Evolutionary conservation across 2,113 vertebrate species (phyloP).

Genomic region (Cyanoderma ruficeps): DNA sequence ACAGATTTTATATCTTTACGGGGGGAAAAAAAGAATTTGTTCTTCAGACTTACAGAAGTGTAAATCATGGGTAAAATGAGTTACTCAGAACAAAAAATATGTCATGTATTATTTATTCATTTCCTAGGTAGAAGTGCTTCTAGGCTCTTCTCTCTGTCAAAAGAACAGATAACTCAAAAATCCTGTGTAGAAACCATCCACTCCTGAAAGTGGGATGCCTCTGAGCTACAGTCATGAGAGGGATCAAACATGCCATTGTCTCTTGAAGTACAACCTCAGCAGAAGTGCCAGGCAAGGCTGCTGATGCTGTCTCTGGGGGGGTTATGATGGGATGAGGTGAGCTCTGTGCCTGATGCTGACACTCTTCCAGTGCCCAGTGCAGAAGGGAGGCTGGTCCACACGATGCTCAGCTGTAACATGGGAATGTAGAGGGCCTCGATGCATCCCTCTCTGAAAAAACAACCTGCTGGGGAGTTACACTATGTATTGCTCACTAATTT

Average conservation of each 20-base stretch:
- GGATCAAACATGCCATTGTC: neutral
- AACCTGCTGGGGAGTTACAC: neutral
- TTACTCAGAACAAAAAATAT: neutral
- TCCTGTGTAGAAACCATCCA: neutral
- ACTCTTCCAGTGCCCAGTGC: neutral
- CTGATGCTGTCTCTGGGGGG: neutral
- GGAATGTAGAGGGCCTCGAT: neutral
- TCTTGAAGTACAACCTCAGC: neutral
- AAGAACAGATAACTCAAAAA: neutral
- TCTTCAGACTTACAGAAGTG: neutral
- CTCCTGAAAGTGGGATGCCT: neutral
- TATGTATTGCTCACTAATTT: neutral
- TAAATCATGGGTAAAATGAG: neutral
- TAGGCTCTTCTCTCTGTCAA: neutral
- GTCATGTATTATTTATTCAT: neutral
- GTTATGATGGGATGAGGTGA: neutral
- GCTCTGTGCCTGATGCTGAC: neutral
- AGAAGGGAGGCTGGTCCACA: neutral
- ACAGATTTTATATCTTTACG: neutral
- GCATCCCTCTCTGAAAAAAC: neutral
- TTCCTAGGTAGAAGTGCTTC: neutral
- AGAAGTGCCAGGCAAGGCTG: neutral
- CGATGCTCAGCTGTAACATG: accelerated
- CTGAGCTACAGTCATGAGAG: neutral
- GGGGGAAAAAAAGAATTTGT: neutral